Conservation (phyloP, 2,888 invertebrate genomes). For the Lottia scabra region DNA sequence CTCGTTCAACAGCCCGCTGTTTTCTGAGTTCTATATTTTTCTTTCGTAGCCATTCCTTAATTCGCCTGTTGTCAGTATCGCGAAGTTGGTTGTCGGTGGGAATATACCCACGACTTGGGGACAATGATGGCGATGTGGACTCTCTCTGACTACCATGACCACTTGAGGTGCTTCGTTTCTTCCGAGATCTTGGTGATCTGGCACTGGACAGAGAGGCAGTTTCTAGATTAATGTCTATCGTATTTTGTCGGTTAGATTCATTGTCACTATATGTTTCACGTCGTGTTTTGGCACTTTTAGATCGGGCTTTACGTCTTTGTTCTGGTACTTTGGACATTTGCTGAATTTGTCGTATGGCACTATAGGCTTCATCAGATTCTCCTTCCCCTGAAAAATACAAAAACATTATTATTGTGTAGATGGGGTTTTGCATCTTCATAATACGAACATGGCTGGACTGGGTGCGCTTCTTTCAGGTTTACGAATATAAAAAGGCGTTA, state of each 20-base stretch:
- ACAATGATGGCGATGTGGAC: background rate
- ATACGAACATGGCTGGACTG: no score
- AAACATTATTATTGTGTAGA: no score
- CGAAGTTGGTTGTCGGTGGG: conserved; percentile 33
- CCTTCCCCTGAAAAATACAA: background rate
- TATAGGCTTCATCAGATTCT: conserved; percentile 15
- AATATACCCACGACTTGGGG: conserved; percentile 20
- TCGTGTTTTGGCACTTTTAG: background rate
- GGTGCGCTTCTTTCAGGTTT: no score
- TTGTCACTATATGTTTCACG: background rate
- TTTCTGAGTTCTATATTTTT: conserved; percentile 44
- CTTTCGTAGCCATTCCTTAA: conserved; percentile 46
- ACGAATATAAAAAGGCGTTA: no score
- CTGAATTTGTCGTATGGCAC: conserved; percentile 15
- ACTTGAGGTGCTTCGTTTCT: background rate
- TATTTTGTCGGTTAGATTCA: background rate
- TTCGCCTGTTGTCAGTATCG: conserved; percentile 39
- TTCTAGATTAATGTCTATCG: background rate
- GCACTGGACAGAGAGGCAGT: background rate
- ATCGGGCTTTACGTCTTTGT: background rate
- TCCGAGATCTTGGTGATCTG: conserved; percentile 8
- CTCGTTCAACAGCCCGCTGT: conserved; percentile 44
- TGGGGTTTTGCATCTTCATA: no score
- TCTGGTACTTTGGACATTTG: background rate
- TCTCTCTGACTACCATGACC: background rate